Percentiles rank a stretch among this genome's conserved stretches.
Evolutionary conservation across 2,797 vertebrate species (phyloP).

Genomic region (Aldrovandia affinis): DNA sequence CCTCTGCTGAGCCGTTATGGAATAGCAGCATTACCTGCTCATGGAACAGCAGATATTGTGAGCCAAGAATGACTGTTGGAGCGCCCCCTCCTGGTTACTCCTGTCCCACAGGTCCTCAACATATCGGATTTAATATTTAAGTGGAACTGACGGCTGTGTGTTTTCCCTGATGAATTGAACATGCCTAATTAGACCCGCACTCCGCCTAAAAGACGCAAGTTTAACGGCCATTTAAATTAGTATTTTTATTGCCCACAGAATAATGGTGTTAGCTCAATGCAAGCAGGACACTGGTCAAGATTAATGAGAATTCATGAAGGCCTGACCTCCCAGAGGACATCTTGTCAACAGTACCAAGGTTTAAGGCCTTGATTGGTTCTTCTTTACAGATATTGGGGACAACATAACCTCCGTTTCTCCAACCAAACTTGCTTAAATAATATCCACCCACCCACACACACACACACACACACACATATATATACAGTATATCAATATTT

Average conservation of each 20-base stretch:
- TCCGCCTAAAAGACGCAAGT: neutral
- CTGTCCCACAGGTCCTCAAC: neutral
- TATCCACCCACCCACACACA: too few relatives aligned
- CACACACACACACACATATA: too few relatives aligned
- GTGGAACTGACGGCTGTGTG: neutral
- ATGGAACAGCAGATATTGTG: neutral
- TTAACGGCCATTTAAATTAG: neutral
- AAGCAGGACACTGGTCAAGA: too few relatives aligned
- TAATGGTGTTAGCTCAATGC: neutral
- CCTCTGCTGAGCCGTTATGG: conserved; percentile 3
- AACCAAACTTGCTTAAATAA: neutral
- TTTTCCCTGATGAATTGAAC: neutral
- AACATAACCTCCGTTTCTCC: neutral
- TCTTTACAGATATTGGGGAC: neutral
- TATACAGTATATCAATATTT: too few relatives aligned
- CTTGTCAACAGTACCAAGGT: neutral
- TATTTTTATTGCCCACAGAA: neutral
- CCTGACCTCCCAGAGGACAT: too few relatives aligned
- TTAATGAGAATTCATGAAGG: too few relatives aligned
- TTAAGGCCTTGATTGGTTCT: neutral
- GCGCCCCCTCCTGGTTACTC: conserved; percentile 4
- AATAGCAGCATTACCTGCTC: neutral
- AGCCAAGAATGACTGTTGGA: neutral
- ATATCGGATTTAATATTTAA: neutral
- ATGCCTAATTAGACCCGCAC: too few relatives aligned